phyloP scores from a whole-genome alignment of 2,113 vertebrate species.

The Passer domesticus region DNA sequence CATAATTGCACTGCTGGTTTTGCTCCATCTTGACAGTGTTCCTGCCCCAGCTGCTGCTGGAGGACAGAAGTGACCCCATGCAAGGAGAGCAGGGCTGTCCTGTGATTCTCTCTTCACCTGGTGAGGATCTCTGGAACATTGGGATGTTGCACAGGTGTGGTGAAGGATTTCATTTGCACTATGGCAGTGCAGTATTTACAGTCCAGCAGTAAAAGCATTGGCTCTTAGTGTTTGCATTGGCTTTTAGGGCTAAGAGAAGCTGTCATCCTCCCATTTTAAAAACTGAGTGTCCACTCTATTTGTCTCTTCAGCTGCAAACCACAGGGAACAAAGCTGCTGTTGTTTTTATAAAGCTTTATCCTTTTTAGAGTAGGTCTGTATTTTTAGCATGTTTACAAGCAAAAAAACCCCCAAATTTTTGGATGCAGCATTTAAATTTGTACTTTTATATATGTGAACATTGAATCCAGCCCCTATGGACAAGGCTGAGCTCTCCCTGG shows the following conservation, averaged over 20 bases:
- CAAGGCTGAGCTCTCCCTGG: neutral
- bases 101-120: neutral
- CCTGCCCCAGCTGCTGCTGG: neutral
- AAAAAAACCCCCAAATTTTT: neutral
- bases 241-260: neutral
- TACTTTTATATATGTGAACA: neutral
- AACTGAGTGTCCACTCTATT: neutral
- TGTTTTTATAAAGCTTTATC: neutral
- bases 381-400: neutral
- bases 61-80: neutral
- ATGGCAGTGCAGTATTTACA: neutral
- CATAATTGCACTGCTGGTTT: neutral
- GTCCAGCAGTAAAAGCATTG: neutral
- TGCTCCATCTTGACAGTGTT: neutral
- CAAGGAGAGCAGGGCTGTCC: neutral
- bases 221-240: fast-evolving
- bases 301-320: neutral
- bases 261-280: neutral
- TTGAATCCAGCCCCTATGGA: neutral
- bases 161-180: neutral
- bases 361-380: neutral
- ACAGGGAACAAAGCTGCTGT: neutral
- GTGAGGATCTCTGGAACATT: neutral
- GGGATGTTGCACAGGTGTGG: neutral
- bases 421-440: neutral